Evolutionary conservation across 1,140 invertebrate genomes (phyloP), one percentile per base, ranked within the genome.

Genomic region (Rhyzopertha dominica): DNA sequence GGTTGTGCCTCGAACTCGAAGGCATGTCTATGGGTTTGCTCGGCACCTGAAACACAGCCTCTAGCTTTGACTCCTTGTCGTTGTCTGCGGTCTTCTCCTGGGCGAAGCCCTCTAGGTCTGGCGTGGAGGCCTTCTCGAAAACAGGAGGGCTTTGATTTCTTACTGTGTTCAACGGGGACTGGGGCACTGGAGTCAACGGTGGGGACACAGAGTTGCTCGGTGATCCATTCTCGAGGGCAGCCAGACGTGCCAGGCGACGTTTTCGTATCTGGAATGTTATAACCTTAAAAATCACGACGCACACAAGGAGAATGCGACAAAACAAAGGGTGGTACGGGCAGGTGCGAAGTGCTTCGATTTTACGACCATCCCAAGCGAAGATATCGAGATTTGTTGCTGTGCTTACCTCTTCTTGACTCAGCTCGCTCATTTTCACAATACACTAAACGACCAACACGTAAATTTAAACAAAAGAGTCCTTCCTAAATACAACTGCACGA

Each of bases 371-470:
- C 42, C 14, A 48, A 42, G 23, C 49, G 24, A 31, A 40, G 25
- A 43, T 45, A 39, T 34, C 41, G 30, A 32, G 35, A 43, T 35
- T 36, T 38, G 20, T 32, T 40, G 37, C 35, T 42, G 36, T 35
- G 47, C 70, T 74, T 66, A 82, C 84, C 75, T 86, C 84, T 67
- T 86, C 84, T 56, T 82, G 82, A 45, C 74, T 80, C 41, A 85
- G 66, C 72, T 84, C 82, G 61, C 78, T 83, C 79, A 83, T 82
- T 54, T 45, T 52, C 17, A 17, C 26, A 26, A 34, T 23, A 45
- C 18, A 31, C 31, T 43, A 46, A 46, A 42, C 24, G 25, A 7
- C 19, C 12, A 17, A 17, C 16, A 36, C 19, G 16, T 38, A 36
- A 31, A 20, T 34, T n/a, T 36, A 16, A 20, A 14, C 24, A 39